Base-by-base conservation (phyloP, 1,140 invertebrate species). In the Belonocnema kinseyi region DNA sequence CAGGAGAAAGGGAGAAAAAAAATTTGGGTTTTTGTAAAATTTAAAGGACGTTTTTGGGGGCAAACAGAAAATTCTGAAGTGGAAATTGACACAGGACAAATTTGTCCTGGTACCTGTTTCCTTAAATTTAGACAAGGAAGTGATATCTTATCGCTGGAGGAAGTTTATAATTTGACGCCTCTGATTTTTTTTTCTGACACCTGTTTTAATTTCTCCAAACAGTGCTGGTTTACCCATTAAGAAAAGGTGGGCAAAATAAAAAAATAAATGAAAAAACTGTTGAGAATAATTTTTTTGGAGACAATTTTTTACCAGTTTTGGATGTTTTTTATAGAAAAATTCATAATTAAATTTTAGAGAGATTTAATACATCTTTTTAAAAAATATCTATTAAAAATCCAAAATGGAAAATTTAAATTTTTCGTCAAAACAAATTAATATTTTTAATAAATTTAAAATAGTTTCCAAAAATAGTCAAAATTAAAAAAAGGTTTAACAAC, bases 11-110 rank as follows among this genome's bases (percentile, higher is more conserved):
- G 50, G 21, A 72, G 17, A 53, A 14, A 52, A 33, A 33, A 33
- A n/a, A 33, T 2, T 33, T 33, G 26, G 26, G 26, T 33, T 33
- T 5, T 33, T 33, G 26, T 33, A 5, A 33, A 33, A 33, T 33
- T 33, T 33, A 33, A 33, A 33, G 26, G 26, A 33, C 26, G 3
- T 0, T 33, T 33, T 33, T 33, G 0, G 26, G 4, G 26, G 2
- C 26, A 5, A 5, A 26, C 21, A 33, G 3, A 4, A 40, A 61
- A 66, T 16, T 0, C 2, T 26, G 17, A 61, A 66, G 58, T 66
- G 58, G 11, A 56, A 66, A 66, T 66, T 66, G 58, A 66, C 58
- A 33, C 26, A 66, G 19, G 58, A 33, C 58, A 66, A 66, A 66
- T 66, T 66, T 66, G 16, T 26, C 26, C 58, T 61, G 58, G 40